Evolutionary conservation across 2,113 vertebrate species (phyloP), one percentile per base, ranked within the genome.

Genomic region (Stegostoma tigrinum): DNA sequence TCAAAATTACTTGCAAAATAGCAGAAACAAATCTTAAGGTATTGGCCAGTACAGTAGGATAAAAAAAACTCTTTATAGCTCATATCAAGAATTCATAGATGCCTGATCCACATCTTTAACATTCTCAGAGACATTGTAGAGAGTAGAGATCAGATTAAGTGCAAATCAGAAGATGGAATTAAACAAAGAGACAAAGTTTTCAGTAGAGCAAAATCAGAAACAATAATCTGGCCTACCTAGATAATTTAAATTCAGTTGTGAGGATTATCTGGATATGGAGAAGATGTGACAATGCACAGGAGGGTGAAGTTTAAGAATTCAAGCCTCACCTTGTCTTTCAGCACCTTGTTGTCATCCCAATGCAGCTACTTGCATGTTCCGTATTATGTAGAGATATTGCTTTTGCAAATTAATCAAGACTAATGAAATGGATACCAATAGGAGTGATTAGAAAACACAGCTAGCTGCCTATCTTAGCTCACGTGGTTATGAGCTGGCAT

Each of bases 291-390:
- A 95, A 95, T 52, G 21, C n/a, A 95, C 67, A 95, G 17, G 68
- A 15, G 67, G 52, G 14, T 75, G 67, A 30, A 95, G 90, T n/a
- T 94, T 94, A 42, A 70, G 68, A 27, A n/a, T 17, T 8, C 27
- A 48, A 95, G 67, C n/a, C 42, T 95, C 38, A 45, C 24, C 19
- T 0, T 72, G 45, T 45, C 67, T 38, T 52, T 95, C 94, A 75
- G 27, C 45, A 95, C 67, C 68, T 70, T 95, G 94, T 95, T 52
- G 75, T 95, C 94, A 95, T 24, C 21, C 7, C 94, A 95, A 34
- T 52, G 67, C 45, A 75, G 30, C 45, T 48, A 15, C 42, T 72
- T 95, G 12, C 30, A 5, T 34, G 45, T 95, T 70, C 38, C 24
- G 14, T 95, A 72, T 27, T 27, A 48, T 45, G 72, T 23, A 12